Evolutionary conservation across 2,113 vertebrate species (phyloP).

Genomic region (Calidris pygmaea): DNA sequence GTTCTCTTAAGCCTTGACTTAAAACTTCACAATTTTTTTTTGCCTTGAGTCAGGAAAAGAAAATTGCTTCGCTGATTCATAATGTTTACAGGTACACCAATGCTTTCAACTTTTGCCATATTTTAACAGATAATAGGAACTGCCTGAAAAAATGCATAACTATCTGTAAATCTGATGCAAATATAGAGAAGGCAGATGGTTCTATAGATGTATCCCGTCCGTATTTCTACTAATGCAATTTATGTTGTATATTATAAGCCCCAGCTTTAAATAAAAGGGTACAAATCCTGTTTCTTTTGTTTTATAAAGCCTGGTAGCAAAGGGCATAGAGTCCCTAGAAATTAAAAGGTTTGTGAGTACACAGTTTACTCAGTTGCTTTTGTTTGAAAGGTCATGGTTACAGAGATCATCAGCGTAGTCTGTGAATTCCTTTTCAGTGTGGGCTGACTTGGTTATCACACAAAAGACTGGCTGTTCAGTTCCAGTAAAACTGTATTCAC

Average conservation of each 20-base stretch:
- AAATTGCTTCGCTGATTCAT: constrained; percentile 16
- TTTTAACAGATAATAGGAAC: background rate
- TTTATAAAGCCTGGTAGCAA: constrained; percentile 2
- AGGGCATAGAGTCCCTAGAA: background rate
- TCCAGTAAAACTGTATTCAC: constrained; percentile 43
- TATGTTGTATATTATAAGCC: background rate
- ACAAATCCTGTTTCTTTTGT: background rate
- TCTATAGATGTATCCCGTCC: background rate
- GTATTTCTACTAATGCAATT: background rate
- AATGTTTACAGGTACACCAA: background rate
- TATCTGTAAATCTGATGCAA: background rate
- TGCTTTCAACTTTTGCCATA: background rate
- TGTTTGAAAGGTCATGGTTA: constrained; percentile 6
- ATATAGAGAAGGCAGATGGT: background rate
- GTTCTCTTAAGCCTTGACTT: background rate
- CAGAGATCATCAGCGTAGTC: background rate
- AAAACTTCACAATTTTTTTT: background rate
- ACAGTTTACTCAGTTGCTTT: constrained; percentile 18
- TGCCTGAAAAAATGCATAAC: background rate
- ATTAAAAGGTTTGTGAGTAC: background rate
- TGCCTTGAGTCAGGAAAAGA: background rate
- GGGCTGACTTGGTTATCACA: background rate
- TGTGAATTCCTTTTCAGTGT: background rate
- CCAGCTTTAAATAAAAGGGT: background rate
- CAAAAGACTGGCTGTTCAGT: constrained; percentile 26